Evolutionary conservation across 2,113 vertebrate species (phyloP).

Genomic region (Prinia subflava): DNA sequence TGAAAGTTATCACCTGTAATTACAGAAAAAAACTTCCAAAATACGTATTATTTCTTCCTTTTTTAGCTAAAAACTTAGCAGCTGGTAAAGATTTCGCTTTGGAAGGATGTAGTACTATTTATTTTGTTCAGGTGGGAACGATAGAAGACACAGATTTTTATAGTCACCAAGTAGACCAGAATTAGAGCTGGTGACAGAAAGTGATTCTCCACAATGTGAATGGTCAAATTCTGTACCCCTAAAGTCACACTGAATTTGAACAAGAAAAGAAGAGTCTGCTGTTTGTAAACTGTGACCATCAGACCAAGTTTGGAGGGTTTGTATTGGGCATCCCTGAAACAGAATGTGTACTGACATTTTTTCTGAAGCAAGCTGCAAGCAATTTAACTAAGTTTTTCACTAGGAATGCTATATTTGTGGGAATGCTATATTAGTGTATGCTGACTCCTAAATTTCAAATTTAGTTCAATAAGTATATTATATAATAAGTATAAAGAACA

Average conservation of each 20-base stretch:
- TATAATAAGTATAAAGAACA: background rate
- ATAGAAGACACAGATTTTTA: background rate
- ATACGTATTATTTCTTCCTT: background rate
- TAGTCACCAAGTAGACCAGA: background rate
- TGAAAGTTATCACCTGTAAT: background rate
- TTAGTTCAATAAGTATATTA: background rate
- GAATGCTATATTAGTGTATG: background rate
- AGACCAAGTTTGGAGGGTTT: rapidly evolving
- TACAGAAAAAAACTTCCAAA: background rate
- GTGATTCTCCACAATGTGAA: background rate
- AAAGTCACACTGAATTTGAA: background rate
- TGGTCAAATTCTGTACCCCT: background rate
- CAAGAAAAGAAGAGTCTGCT: background rate
- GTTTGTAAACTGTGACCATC: background rate
- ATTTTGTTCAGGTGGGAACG: background rate
- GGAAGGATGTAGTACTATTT: background rate
- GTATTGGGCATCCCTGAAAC: background rate
- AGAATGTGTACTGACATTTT: background rate
- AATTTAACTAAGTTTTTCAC: background rate
- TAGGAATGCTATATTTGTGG: background rate
- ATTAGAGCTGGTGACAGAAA: background rate
- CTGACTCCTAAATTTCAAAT: background rate
- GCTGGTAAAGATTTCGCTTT: background rate
- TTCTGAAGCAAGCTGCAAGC: background rate
- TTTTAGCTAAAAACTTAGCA: background rate